Evolutionary conservation across 2,797 vertebrate species (phyloP).

Genomic region (Peromyscus eremicus): DNA sequence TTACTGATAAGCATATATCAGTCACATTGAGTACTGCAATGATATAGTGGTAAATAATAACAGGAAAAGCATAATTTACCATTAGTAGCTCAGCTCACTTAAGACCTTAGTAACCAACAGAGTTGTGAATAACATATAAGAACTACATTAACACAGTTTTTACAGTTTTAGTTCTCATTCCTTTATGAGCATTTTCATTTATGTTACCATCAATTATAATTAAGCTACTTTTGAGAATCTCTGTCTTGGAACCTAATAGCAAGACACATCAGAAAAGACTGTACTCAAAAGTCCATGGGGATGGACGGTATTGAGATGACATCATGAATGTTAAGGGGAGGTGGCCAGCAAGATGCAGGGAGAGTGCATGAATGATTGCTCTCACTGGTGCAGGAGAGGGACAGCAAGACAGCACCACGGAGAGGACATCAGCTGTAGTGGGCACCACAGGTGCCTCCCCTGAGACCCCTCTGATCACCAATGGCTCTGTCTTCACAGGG

Average conservation of each 20-base stretch:
- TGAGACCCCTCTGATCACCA: not conserved
- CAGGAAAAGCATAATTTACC: not conserved
- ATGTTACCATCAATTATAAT: constrained; percentile 31
- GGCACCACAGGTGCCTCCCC: not conserved
- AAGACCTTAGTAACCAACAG: not conserved
- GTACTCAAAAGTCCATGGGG: not conserved
- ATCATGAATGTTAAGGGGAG: not conserved
- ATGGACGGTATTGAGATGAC: not conserved
- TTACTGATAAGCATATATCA: not conserved
- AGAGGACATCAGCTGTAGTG: not conserved
- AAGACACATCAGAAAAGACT: not conserved
- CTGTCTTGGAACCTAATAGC: not conserved
- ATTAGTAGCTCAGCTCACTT: not conserved
- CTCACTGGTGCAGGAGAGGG: not conserved
- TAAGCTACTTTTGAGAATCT: not conserved
- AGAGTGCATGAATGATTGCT: not conserved
- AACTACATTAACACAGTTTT: not conserved
- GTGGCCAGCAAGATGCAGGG: not conserved
- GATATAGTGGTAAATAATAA: constrained; percentile 33
- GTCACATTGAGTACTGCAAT: not conserved
- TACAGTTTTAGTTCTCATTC: not conserved
- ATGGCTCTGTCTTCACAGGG: not conserved
- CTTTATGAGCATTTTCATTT: not conserved
- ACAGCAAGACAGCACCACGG: not conserved
- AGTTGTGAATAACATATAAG: not conserved